Evolutionary conservation across 2,113 vertebrate species (phyloP), one percentile per base, ranked within the genome.

Genomic region (Papio anubis): DNA sequence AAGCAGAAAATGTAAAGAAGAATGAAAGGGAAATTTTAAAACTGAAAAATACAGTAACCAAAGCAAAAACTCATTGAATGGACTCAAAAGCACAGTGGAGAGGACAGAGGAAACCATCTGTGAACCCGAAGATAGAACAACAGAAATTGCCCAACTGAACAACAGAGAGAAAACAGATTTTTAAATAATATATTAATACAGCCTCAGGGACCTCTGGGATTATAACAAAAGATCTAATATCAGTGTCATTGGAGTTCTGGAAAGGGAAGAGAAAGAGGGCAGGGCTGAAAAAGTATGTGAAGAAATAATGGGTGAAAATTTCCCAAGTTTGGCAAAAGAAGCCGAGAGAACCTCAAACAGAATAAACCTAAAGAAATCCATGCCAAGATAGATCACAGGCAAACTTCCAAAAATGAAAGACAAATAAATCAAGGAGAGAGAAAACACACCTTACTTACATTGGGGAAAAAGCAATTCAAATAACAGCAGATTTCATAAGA

Each of bases 241-340:
- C 7, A 40, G 4, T 21, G 59, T 55, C 18, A 11, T 25, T 45
- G 11, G 66, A 59, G 20, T 20, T 57, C 83, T 12, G 30, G 35
- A 43, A 45, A 43, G 57, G 48, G 8, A 38, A 32, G 25, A 30
- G 68, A 32, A 52, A 61, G n/a, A 48, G 1, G 35, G 32, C 8
- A 66, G 20, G 14, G 14, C n/a, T 48, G 43, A 88, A 72, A 81
- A 72, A 43, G 43, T 6, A 30, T 17, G 30, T 27, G 20, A 66
- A 79, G 59, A 85, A 89, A 94, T 55, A 80, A 48, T 27, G 35
- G 25, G 25, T 73, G 61, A 57, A 87, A 73, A 3, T 12, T 43
- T 59, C 52, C 81, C 70, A 43, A 48, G 70, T 87, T 50, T 52
- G 57, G 59, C 20, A 61, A 85, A 88, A 95, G 48, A 94, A 43